These are phyloP conservation scores for Tenthredo distinguenda DNA, from an alignment of 2,888 invertebrate genomes.

Conservation along the genomic window DNA sequence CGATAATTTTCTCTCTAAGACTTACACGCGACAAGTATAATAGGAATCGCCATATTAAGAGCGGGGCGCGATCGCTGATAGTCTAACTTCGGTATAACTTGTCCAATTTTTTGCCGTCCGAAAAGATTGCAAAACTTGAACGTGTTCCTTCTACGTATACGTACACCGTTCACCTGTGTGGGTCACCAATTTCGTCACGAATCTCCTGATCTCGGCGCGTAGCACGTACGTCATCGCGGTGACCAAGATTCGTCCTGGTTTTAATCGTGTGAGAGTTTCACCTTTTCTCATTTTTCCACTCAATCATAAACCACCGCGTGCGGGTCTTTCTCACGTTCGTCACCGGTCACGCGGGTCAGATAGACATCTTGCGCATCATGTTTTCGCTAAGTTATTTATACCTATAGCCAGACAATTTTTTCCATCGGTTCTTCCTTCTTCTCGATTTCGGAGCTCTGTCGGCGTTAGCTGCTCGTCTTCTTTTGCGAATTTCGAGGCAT, in stretches of 20 bases:
- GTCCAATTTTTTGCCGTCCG: neutral
- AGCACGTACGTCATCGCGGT: slow-evolving; percentile 27
- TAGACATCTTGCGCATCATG: neutral
- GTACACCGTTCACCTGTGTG: neutral
- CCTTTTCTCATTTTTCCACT: slow-evolving; percentile 14
- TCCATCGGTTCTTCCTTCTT: neutral
- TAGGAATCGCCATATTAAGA: slow-evolving; percentile 13
- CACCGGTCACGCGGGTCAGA: neutral
- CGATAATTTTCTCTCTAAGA: slow-evolving; percentile 12
- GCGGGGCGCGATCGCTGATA: neutral
- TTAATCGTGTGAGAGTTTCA: slow-evolving; percentile 36
- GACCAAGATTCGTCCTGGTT: slow-evolving; percentile 46
- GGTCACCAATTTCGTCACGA: slow-evolving; percentile 9
- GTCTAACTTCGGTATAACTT: neutral
- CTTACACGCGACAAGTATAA: neutral
- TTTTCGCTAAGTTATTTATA: neutral
- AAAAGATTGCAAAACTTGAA: slow-evolving; percentile 24
- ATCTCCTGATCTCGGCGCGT: slow-evolving; percentile 38
- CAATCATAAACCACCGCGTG: neutral
- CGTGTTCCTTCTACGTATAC: neutral
- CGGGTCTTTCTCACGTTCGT: neutral
- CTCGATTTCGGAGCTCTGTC: neutral
- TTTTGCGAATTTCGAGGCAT: neutral
- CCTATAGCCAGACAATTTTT: neutral
- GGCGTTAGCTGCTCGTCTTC: neutral